Evolutionary conservation across 37 sponge, comb jelly and placozoan species (phyloP).

Genomic region (Petrosia ficiformis): DNA sequence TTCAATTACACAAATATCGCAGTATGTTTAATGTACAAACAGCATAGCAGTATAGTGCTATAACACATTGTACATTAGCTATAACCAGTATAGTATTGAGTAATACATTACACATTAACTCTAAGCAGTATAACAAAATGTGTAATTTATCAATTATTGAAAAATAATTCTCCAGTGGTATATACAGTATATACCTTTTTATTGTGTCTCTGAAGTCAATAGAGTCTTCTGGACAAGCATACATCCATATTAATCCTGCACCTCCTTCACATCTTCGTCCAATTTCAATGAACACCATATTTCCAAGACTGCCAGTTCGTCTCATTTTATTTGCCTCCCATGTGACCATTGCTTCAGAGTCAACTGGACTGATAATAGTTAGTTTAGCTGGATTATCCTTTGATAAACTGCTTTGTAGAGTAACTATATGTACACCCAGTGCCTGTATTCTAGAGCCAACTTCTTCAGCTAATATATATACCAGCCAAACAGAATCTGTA

Average conservation of each 20-base stretch:
- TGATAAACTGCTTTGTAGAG: slow-evolving; percentile 19
- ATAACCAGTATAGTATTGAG: too few relatives aligned
- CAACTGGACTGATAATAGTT: slow-evolving; percentile 32
- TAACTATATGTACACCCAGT: slow-evolving; percentile 28
- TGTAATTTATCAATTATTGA: too few relatives aligned
- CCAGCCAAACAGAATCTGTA: slow-evolving; percentile 47
- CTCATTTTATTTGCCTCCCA: slow-evolving; percentile 72
- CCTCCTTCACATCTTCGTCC: slow-evolving; percentile 64
- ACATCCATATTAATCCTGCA: slow-evolving; percentile 75
- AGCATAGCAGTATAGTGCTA: not conserved
- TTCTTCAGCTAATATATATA: slow-evolving; percentile 51
- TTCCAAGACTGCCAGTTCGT: slow-evolving; percentile 59
- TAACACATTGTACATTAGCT: too few relatives aligned
- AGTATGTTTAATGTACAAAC: not conserved
- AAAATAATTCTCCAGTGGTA: not conserved
- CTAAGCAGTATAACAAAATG: too few relatives aligned
- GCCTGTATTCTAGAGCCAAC: slow-evolving; percentile 38
- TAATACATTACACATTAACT: too few relatives aligned
- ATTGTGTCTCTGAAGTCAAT: slow-evolving; percentile 48
- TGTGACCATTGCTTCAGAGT: slow-evolving; percentile 22
- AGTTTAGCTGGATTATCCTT: slow-evolving; percentile 9
- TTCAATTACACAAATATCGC: not conserved
- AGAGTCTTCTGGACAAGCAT: slow-evolving; percentile 13
- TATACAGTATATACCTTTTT: slow-evolving; percentile 42
- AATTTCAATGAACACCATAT: slow-evolving; percentile 65